phyloP scores from a whole-genome alignment of 1,140 invertebrate species.

The Harpegnathos saltator region DNA sequence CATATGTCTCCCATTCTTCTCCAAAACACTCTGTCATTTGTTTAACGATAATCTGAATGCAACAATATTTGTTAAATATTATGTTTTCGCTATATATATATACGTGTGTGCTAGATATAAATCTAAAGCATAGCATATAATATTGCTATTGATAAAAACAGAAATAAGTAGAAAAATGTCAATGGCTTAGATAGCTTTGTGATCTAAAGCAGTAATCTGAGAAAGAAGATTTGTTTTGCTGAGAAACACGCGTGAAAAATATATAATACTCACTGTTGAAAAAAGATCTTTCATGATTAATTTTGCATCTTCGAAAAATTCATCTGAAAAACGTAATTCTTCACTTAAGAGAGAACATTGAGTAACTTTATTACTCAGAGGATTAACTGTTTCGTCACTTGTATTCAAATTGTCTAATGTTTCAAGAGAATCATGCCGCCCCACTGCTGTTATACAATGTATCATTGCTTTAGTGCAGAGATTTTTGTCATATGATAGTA shows the following conservation, averaged over 20 bases:
- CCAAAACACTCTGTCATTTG: conserved; percentile 81
- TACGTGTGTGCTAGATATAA: not conserved
- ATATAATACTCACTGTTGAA: conserved; percentile 69
- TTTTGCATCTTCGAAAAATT: conserved; percentile 77
- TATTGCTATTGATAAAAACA: no score
- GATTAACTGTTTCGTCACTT: conserved; percentile 23
- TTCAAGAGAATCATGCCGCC: conserved; percentile 77
- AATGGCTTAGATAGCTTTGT: no score
- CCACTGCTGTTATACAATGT: conserved; percentile 77
- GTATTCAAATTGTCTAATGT: conserved; percentile 76
- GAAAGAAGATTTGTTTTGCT: no score
- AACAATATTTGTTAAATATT: conserved; percentile 23
- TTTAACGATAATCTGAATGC: conserved; percentile 78
- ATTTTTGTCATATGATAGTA: conserved; percentile 84
- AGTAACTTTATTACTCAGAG: conserved; percentile 10
- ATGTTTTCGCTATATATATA: not conserved
- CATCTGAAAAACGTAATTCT: conserved; percentile 74
- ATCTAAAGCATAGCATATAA: not conserved
- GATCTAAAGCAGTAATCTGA: no score
- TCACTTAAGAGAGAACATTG: conserved; percentile 34
- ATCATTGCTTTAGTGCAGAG: conserved; percentile 83
- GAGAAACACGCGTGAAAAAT: no score
- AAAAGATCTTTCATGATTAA: conserved; percentile 74
- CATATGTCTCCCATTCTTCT: conserved; percentile 76
- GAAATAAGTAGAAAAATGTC: no score